These are phyloP conservation scores for Enteromius viviparus DNA, from an alignment of 2,797 vertebrate genomes.

Conservation along the genomic window DNA sequence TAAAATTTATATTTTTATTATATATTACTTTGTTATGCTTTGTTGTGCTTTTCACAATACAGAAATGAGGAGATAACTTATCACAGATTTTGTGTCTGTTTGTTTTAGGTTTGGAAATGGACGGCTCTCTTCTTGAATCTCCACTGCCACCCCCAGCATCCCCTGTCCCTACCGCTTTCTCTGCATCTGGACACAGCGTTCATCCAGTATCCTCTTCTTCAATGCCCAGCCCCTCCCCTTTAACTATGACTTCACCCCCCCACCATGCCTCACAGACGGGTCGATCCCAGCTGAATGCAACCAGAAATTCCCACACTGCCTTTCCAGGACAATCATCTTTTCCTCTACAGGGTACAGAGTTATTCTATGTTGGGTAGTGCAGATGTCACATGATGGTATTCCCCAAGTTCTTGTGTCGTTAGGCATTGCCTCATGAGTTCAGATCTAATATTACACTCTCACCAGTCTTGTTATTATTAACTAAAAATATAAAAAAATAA, in stretches of 20 bases:
- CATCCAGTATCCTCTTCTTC: constrained; percentile 52
- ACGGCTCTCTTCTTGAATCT: constrained; percentile 54
- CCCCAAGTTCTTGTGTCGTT: neutral
- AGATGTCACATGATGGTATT: constrained; percentile 7
- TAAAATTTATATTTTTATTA: neutral
- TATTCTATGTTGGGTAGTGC: neutral
- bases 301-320: constrained; percentile 47
- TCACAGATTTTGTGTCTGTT: neutral
- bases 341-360: constrained; percentile 69
- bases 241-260: constrained; percentile 62
- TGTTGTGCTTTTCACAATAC: neutral
- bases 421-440: constrained; percentile 3
- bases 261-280: constrained; percentile 69
- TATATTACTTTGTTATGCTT: too few relatives aligned
- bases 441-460: neutral
- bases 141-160: constrained; percentile 49
- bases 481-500: neutral
- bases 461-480: neutral
- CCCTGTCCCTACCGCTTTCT: constrained; percentile 54
- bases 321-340: constrained; percentile 57
- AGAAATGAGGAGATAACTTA: neutral
- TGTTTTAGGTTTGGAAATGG: constrained; percentile 62
- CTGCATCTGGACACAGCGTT: constrained; percentile 52
- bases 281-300: constrained; percentile 80
- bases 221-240: constrained; percentile 59